A percentile compares a stretch with the other conserved stretches of the same genome.
These are phyloP conservation scores for Phaenicophaeus curvirostris DNA, from an alignment of 2,797 vertebrate species.

Conservation along the genomic window DNA sequence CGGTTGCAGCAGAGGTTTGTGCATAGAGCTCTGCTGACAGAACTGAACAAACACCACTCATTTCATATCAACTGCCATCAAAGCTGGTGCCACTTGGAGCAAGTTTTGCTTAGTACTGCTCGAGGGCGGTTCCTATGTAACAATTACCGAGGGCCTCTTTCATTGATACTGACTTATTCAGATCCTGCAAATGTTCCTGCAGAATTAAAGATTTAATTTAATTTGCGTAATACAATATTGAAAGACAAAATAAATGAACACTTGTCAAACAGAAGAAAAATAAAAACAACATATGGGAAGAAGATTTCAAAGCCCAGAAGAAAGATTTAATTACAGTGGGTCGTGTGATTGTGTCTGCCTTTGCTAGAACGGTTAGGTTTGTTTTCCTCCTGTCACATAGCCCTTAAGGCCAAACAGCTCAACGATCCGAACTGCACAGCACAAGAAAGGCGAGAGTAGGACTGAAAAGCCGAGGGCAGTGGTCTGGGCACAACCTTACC, in stretches of 20 bases:
- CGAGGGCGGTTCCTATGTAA: background rate
- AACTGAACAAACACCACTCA: fast-evolving
- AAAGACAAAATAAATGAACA: background rate
- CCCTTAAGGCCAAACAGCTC: background rate
- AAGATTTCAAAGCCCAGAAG: background rate
- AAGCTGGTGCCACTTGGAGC: background rate
- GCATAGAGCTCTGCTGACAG: background rate
- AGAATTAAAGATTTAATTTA: background rate
- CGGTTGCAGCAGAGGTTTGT: background rate
- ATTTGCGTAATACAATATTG: background rate
- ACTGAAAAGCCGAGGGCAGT: fast-evolving
- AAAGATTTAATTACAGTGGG: background rate
- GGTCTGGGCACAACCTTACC: background rate
- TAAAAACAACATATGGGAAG: background rate
- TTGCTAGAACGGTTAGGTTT: background rate
- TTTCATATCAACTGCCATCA: fast-evolving
- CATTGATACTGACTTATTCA: background rate
- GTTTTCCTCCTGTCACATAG: background rate
- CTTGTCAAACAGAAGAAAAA: background rate
- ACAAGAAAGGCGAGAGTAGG: fast-evolving
- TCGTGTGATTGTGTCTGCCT: background rate
- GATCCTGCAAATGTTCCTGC: background rate
- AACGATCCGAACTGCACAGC: fast-evolving
- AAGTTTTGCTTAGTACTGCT: background rate
- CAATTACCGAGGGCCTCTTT: background rate